A percentile compares a stretch with the other conserved stretches of the same genome.
Conservation (phyloP, 2,888 invertebrate species). For the Sacculina carcini region DNA sequence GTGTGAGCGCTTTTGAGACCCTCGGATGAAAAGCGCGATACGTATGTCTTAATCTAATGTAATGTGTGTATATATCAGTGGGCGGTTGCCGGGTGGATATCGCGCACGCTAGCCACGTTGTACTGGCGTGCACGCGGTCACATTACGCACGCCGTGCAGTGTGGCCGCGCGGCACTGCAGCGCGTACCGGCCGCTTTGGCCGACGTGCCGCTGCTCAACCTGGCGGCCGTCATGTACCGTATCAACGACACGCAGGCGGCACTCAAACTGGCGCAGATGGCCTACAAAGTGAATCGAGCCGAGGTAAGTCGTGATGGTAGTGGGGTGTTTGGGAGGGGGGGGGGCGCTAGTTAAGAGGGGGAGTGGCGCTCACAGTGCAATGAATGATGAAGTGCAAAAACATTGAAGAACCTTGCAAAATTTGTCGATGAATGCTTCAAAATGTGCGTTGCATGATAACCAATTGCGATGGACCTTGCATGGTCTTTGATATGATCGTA, state of each 20-base stretch:
- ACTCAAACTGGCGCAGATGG: conserved; percentile 30
- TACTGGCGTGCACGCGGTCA: conserved; percentile 51
- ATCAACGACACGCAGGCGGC: conserved; percentile 37
- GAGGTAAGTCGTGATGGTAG: conserved; percentile 26
- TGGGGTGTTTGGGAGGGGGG: background rate
- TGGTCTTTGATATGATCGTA: no score
- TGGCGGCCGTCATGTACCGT: conserved; percentile 39
- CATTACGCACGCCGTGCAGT: conserved; percentile 37
- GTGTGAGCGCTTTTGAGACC: no score
- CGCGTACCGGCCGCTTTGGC: conserved; percentile 30
- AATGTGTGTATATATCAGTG: no score
- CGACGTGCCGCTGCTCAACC: conserved; percentile 38
- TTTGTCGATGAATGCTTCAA: no score
- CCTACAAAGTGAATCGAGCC: conserved; percentile 30
- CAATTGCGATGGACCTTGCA: no score
- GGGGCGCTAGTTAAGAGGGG: background rate
- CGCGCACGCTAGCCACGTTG: conserved; percentile 41
- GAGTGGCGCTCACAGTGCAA: no score
- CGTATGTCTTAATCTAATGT: no score
- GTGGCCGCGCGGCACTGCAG: conserved; percentile 34
- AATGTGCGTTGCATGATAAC: no score
- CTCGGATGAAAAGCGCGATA: no score
- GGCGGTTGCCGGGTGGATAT: conserved; percentile 42
- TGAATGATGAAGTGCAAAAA: no score
- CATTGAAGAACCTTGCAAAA: no score